A percentile compares a stretch with the other conserved stretches of the same genome.
These are phyloP conservation scores for Mongoloraphidia duomilia DNA, from an alignment of 2,888 invertebrate species.

Conservation along the genomic window DNA sequence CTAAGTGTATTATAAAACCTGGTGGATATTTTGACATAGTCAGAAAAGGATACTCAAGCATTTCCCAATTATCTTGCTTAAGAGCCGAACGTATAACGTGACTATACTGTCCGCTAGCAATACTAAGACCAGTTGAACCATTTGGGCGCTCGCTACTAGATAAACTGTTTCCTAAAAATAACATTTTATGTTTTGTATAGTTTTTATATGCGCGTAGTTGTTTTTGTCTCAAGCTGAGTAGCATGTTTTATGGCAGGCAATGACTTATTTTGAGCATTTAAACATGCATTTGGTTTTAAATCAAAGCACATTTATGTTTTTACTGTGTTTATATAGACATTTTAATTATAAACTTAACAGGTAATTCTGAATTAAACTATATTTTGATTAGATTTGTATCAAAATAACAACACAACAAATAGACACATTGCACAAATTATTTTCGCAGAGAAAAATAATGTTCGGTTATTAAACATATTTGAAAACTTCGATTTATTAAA, in stretches of 20 bases:
- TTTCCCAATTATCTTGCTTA: conserved; percentile 68
- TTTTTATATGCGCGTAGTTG: too few species aligned
- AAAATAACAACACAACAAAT: too few species aligned
- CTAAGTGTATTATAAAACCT: conserved; percentile 78
- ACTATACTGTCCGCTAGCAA: conserved; percentile 33
- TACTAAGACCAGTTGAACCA: conserved; percentile 39
- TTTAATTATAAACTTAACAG: neutral
- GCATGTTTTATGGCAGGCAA: too few species aligned
- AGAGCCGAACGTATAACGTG: conserved; percentile 47
- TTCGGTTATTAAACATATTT: too few species aligned
- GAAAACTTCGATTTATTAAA: too few species aligned
- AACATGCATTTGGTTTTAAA: conserved; percentile 4
- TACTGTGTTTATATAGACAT: neutral
- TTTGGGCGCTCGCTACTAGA: conserved; percentile 49
- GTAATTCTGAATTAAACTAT: neutral
- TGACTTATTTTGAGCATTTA: neutral
- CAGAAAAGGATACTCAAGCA: conserved; percentile 91
- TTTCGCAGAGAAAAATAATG: too few species aligned
- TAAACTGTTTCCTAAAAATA: conserved; percentile 55
- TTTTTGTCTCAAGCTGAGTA: too few species aligned
- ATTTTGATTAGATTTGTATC: too few species aligned
- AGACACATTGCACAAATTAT: too few species aligned
- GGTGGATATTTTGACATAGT: conserved; percentile 83
- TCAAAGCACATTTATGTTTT: neutral
- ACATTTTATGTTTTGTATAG: neutral